These are phyloP conservation scores for Scomber colias DNA, from an alignment of 2,113 vertebrate species.

Conservation along the genomic window DNA sequence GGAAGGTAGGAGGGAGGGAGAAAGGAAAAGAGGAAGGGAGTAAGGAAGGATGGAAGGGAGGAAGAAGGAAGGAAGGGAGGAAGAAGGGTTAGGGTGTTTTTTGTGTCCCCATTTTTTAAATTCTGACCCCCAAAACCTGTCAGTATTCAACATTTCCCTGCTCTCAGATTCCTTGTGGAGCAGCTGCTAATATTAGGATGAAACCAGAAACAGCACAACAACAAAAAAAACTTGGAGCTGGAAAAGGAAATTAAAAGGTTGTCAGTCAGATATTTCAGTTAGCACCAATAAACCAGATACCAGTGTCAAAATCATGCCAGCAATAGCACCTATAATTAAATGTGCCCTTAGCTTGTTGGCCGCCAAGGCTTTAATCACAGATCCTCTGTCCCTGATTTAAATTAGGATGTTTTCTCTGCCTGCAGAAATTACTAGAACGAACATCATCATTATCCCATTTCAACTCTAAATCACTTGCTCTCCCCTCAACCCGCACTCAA, in stretches of 20 bases:
- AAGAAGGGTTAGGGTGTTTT: too few relatives aligned
- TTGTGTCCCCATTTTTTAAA: too few relatives aligned
- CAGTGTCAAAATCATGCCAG: conserved; percentile 47
- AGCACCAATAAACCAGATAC: conserved; percentile 34
- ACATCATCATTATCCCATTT: conserved; percentile 73
- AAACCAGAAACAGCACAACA: background rate
- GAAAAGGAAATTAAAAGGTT: background rate
- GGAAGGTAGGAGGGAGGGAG: too few relatives aligned
- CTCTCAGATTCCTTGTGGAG: too few relatives aligned
- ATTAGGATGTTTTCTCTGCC: conserved; percentile 68
- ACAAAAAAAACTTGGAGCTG: background rate
- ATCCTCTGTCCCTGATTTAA: conserved; percentile 63
- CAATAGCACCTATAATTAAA: conserved; percentile 66
- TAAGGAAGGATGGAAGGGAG: too few relatives aligned
- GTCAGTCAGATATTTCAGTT: background rate
- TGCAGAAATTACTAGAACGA: conserved; percentile 67
- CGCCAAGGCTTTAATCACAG: conserved; percentile 69
- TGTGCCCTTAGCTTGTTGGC: conserved; percentile 41
- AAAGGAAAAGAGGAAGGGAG: too few relatives aligned
- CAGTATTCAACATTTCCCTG: too few relatives aligned
- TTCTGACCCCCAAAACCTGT: too few relatives aligned
- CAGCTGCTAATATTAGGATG: background rate
- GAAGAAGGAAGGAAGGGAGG: too few relatives aligned
- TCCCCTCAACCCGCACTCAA: conserved; percentile 57
- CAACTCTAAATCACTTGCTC: conserved; percentile 75